Evolutionary conservation across 2,888 invertebrate genomes (phyloP).

Genomic region (Drosophila glabriapex): DNA sequence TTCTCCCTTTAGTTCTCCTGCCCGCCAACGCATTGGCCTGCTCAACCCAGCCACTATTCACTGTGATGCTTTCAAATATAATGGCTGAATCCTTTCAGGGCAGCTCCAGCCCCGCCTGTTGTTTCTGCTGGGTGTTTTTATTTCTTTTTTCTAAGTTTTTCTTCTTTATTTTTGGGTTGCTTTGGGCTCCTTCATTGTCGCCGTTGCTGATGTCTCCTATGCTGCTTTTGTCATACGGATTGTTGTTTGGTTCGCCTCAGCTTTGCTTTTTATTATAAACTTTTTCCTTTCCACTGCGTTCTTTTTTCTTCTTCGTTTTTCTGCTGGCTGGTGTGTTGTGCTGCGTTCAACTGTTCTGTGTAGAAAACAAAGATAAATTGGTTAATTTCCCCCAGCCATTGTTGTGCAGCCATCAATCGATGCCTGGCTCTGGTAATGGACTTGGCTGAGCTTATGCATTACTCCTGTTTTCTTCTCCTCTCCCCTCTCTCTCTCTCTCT

Average conservation of each 20-base stretch:
- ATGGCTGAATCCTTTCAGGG: conserved; percentile 76
- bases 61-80: conserved; percentile 51
- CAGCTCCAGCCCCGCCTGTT: conserved; percentile 57
- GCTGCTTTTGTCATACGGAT: conserved; percentile 61
- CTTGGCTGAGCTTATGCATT: conserved; percentile 83
- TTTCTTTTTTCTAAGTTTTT: conserved; percentile 26
- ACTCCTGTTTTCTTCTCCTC: conserved; percentile 49
- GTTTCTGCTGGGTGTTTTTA: conserved; percentile 44
- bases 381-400: conserved; percentile 85
- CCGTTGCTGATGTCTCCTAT: conserved; percentile 63
- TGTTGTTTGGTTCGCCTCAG: conserved; percentile 53
- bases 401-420: conserved; percentile 85
- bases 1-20: neutral
- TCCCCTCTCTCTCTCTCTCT: neutral
- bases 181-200: conserved; percentile 66
- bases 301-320: conserved; percentile 28
- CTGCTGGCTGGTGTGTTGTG: conserved; percentile 13
- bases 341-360: conserved; percentile 54
- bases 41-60: conserved; percentile 11
- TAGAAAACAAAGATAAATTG: conserved; percentile 85
- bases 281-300: conserved; percentile 55
- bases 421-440: conserved; percentile 84
- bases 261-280: conserved; percentile 64
- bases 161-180: conserved; percentile 37
- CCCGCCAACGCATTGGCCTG: neutral